Evolutionary conservation across 2,797 vertebrate genomes (phyloP), one percentile per base, ranked within the genome.

Genomic region (Scleropages formosus): DNA sequence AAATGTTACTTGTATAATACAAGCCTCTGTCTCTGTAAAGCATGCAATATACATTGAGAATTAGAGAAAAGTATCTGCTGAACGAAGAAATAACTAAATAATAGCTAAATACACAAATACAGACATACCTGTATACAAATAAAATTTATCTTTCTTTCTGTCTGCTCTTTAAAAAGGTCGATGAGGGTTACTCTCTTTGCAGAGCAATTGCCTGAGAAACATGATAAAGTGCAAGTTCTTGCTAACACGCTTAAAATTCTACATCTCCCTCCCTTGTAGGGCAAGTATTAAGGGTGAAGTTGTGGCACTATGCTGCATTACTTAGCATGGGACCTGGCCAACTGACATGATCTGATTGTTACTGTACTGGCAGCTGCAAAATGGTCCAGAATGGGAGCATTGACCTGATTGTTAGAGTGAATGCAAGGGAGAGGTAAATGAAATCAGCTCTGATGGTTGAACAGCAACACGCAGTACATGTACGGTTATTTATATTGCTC

Each of bases 141-240:
- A 61, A 47, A 39, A 39, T 16, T 15, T n/a, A 27, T 60, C 53
- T 66, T 67, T 73, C 51, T 62, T 26, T 13, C 31, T 77, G 75
- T 31, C 51, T 73, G 59, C 53, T 4, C 49, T 47, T 22, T 66
- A 18, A 77, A 61, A 49, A 49, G 63, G 22, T 31, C 49, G 53
- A 20, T 47, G 70, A 77, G 20, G 24, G 70, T 72, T 24, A 62
- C 13, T n/a, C 20, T 46, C 59, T 73, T 62, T 61, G 58, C 6
- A 31, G 0, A 60, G 18, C 24, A n/a, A 12, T 44, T 56, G 59
- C 7, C 44, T 60, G 26, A 53, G 22, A 65, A 26, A 72, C 59
- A 63, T 63, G 18, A 27, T 44, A 49, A 26, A 69, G 24, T 24
- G 56, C 58, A 62, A 18, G 18, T 71, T 56, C 26, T 16, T 71